Percentiles rank a stretch among this genome's conserved stretches.
phyloP scores from a whole-genome alignment of 2,888 invertebrate genomes.

The Sepioteuthis lessoniana region DNA sequence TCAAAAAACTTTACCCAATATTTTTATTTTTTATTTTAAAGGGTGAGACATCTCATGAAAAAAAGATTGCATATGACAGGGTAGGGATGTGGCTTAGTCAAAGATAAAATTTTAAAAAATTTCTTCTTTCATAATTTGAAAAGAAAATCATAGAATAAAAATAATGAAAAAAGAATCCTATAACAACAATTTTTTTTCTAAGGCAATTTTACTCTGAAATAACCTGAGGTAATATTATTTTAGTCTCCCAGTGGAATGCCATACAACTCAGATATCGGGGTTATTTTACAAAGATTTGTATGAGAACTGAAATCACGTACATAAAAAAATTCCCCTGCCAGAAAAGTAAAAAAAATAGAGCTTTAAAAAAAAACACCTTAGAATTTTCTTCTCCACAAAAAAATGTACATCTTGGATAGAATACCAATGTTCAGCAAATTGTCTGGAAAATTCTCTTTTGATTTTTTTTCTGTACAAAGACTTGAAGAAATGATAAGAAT shows the following conservation, averaged over 20 bases:
- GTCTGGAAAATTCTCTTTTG: not conserved
- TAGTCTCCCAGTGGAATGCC: slow-evolving; percentile 33
- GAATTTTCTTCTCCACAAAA: not conserved
- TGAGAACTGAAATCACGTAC: not conserved
- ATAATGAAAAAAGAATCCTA: not conserved
- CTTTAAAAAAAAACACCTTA: not conserved
- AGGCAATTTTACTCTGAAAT: not conserved
- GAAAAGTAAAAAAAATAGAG: not conserved
- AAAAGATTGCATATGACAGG: slow-evolving; percentile 7
- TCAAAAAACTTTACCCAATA: not conserved
- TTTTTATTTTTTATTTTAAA: not conserved
- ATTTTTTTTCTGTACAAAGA: not conserved
- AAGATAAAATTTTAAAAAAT: not conserved
- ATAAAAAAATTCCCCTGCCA: not conserved
- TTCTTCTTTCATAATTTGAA: slow-evolving; percentile 11
- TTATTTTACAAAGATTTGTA: slow-evolving; percentile 33
- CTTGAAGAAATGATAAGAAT: slow-evolving; percentile 33
- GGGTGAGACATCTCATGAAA: not conserved
- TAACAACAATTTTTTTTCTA: not conserved
- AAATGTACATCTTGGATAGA: not conserved
- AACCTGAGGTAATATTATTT: slow-evolving; percentile 3
- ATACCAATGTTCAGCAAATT: slow-evolving; percentile 33
- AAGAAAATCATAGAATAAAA: not conserved
- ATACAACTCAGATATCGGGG: not conserved
- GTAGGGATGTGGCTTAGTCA: not conserved